phyloP scores from a whole-genome alignment of 2,113 vertebrate genomes.

The Oxyruncus cristatus region DNA sequence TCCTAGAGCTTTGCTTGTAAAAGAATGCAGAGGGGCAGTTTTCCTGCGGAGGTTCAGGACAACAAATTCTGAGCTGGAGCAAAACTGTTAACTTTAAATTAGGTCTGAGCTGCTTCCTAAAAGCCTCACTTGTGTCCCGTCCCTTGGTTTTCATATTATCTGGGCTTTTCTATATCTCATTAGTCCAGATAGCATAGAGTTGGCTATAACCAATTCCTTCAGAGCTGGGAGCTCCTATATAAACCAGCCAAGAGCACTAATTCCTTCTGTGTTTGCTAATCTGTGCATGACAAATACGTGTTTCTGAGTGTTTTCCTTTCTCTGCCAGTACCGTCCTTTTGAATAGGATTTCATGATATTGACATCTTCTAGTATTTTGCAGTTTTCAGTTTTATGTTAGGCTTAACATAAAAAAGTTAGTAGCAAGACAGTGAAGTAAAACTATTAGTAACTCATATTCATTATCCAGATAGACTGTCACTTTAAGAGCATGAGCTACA shows the following conservation, averaged over 20 bases:
- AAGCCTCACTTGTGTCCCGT: neutral
- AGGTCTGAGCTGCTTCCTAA: neutral
- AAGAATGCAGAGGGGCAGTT: neutral
- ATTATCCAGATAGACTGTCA: neutral
- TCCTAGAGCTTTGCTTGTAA: neutral
- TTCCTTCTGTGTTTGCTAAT: slow-evolving; percentile 41
- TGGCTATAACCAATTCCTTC: neutral
- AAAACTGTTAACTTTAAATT: neutral
- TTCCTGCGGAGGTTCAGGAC: neutral
- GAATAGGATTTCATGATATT: neutral
- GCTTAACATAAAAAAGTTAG: neutral
- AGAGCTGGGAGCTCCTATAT: neutral
- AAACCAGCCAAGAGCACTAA: slow-evolving; percentile 28
- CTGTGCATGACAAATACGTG: slow-evolving; percentile 7
- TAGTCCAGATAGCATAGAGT: neutral
- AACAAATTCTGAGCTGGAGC: neutral
- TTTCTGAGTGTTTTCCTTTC: neutral
- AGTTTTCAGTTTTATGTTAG: neutral
- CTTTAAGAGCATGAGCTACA: neutral
- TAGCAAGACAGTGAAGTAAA: neutral
- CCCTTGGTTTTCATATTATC: neutral
- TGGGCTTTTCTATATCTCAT: neutral
- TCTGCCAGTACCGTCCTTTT: neutral
- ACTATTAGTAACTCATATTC: neutral
- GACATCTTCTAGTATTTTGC: neutral